phyloP scores from a whole-genome alignment of 2,113 vertebrate species.

The Dendrocopos noguchii region DNA sequence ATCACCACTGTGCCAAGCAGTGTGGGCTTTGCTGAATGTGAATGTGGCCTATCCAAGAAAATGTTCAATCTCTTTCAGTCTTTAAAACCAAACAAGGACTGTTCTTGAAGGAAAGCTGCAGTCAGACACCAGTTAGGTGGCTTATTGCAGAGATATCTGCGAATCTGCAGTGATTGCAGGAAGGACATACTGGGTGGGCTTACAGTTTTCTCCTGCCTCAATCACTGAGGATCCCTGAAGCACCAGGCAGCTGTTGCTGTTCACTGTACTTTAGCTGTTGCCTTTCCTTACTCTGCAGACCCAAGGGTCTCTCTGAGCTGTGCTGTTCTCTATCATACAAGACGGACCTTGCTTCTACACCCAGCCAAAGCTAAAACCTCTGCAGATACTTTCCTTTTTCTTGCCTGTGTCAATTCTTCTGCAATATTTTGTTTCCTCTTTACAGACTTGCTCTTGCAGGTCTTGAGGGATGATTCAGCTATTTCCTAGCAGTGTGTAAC shows the following conservation, averaged over 20 bases:
- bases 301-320: not conserved
- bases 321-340: not conserved
- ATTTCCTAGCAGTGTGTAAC: not conserved
- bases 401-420: not conserved
- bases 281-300: not conserved
- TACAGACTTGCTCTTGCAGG: not conserved
- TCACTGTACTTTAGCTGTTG: not conserved
- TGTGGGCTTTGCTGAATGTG: not conserved
- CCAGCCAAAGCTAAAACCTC: not conserved
- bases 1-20: not conserved
- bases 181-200: not conserved
- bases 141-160: not conserved
- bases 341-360: not conserved
- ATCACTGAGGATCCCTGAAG: not conserved
- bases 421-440: not conserved
- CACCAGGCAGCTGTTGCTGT: not conserved
- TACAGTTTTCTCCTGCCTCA: not conserved
- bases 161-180: not conserved
- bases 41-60: not conserved
- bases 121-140: not conserved
- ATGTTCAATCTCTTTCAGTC: not conserved
- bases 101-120: not conserved
- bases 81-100: not conserved
- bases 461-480: not conserved
- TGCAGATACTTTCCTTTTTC: not conserved